Conservation (phyloP, 2,888 invertebrate genomes). For the Tinea trinotella region DNA sequence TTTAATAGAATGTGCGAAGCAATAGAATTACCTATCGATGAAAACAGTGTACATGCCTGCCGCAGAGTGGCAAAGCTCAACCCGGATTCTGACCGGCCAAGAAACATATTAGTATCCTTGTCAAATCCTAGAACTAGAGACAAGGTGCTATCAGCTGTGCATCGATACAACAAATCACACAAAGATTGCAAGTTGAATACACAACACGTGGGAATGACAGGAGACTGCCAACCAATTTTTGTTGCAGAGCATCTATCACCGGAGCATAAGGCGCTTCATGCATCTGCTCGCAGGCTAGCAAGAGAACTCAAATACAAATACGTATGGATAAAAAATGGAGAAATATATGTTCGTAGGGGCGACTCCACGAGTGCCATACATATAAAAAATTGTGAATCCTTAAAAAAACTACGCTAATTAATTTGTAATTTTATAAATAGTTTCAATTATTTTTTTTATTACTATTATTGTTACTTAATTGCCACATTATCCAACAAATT, state of each 20-base stretch:
- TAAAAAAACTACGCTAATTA: too few species aligned
- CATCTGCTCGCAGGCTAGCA: slow-evolving; percentile 8
- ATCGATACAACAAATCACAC: slow-evolving; percentile 23
- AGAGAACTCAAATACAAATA: background rate
- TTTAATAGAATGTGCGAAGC: slow-evolving; percentile 18
- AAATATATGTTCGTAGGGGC: slow-evolving; percentile 9
- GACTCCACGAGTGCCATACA: background rate
- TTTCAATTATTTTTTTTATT: too few species aligned
- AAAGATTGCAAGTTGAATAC: slow-evolving; percentile 18
- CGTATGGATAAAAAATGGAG: too few species aligned
- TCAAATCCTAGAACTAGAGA: slow-evolving; percentile 22
- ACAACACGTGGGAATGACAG: slow-evolving; percentile 16
- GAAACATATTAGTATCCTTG: background rate
- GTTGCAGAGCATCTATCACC: slow-evolving; percentile 23
- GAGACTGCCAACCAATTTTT: slow-evolving; percentile 22
- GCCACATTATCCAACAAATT: too few species aligned
- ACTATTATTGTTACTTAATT: background rate
- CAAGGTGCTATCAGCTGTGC: slow-evolving; percentile 21
- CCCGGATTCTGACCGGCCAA: slow-evolving; percentile 7
- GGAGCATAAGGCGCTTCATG: slow-evolving; percentile 22
- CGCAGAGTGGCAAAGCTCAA: slow-evolving; percentile 23
- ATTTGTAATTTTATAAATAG: too few species aligned
- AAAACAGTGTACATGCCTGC: slow-evolving; percentile 16
- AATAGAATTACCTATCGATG: background rate
- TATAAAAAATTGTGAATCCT: background rate